Percentiles rank a stretch among this genome's conserved stretches.
Evolutionary conservation across 2,888 invertebrate species (phyloP).

Genomic region (Drosophila atroscutellata): DNA sequence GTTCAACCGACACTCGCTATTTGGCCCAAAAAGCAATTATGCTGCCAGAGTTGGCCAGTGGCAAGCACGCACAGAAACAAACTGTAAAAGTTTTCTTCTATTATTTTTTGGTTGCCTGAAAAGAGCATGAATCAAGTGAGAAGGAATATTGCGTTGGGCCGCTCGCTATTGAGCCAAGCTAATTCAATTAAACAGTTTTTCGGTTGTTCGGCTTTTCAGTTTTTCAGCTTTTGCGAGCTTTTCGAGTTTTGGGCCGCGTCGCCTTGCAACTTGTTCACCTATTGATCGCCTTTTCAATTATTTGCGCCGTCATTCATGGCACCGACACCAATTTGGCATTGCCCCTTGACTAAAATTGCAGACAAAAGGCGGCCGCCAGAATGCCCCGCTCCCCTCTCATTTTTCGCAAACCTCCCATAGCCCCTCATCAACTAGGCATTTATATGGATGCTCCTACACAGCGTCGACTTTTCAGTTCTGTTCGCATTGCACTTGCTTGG

Average conservation of each 20-base stretch:
- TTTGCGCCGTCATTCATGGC: constrained; percentile 63
- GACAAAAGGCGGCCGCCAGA: constrained; percentile 60
- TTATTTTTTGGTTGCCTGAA: not conserved
- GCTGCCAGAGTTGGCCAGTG: not conserved
- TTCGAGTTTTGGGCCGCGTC: constrained; percentile 12
- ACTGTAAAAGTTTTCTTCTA: not conserved
- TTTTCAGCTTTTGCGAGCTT: constrained; percentile 27
- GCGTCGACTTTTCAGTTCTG: constrained; percentile 36
- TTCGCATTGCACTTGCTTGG: constrained; percentile 51
- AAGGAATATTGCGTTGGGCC: not conserved
- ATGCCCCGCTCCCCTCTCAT: not conserved
- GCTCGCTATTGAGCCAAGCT: constrained; percentile 42
- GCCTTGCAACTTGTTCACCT: constrained; percentile 64
- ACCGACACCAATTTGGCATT: constrained; percentile 44
- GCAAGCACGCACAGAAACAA: not conserved
- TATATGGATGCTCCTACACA: constrained; percentile 68
- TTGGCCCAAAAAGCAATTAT: constrained; percentile 37
- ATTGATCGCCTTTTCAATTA: constrained; percentile 76
- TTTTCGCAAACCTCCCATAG: not conserved
- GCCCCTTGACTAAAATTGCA: constrained; percentile 32
- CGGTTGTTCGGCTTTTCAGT: constrained; percentile 4
- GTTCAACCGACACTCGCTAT: not conserved
- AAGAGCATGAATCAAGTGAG: not conserved
- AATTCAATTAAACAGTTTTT: constrained; percentile 66
- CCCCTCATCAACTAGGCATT: constrained; percentile 64